Conservation (phyloP, 2,888 invertebrate genomes). For the Lymantria monacha region DNA sequence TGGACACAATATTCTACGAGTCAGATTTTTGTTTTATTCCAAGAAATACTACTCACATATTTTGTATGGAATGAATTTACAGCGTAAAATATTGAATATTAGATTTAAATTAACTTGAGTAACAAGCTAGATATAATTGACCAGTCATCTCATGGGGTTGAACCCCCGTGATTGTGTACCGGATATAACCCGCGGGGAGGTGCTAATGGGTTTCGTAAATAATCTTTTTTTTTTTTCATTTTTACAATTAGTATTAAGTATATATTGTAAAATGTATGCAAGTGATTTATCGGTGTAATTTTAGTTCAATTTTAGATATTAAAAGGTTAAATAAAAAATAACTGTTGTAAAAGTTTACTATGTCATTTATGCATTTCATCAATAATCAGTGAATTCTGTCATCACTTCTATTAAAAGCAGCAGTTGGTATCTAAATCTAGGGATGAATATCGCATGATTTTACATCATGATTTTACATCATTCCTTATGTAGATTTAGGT, state of each 20-base stretch:
- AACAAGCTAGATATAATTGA: constrained; percentile 40
- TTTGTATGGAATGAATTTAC: background rate
- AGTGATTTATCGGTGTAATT: constrained; percentile 22
- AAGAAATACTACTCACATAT: too few relatives aligned
- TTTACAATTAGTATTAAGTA: constrained; percentile 40
- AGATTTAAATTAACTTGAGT: constrained; percentile 54
- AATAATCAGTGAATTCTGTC: too few relatives aligned
- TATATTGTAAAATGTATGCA: constrained; percentile 33
- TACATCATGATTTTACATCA: too few relatives aligned
- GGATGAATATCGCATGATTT: too few relatives aligned
- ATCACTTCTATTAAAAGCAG: too few relatives aligned
- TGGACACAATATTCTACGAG: too few relatives aligned
- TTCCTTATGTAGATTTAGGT: too few relatives aligned
- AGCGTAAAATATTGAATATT: constrained; percentile 42
- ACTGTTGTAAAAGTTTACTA: background rate
- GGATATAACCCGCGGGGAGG: constrained; percentile 68
- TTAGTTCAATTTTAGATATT: constrained; percentile 41
- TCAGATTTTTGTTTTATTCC: too few relatives aligned
- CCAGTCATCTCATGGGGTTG: constrained; percentile 57
- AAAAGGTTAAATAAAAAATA: constrained; percentile 25
- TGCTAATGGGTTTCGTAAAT: constrained; percentile 68
- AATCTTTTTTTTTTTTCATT: constrained; percentile 36
- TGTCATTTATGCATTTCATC: too few relatives aligned
- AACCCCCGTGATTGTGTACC: constrained; percentile 64
- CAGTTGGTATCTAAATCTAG: too few relatives aligned